A percentile compares a stretch with the other conserved stretches of the same genome.
Conservation (phyloP, 2,888 invertebrate species). For the Hypolimnas misippus region DNA sequence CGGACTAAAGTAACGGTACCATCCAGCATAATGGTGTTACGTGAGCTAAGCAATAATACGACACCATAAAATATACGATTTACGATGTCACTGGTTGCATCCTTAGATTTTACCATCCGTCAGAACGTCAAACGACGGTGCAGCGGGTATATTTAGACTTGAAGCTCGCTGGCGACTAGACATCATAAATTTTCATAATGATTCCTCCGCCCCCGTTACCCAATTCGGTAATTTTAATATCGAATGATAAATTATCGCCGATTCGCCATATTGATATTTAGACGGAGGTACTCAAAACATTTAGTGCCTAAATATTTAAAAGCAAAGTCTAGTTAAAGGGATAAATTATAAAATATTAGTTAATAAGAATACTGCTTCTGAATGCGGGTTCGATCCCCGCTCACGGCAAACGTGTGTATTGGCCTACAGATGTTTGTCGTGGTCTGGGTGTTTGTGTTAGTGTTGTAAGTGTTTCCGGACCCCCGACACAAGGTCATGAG, state of each 20-base stretch:
- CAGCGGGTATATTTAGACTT: conserved; percentile 29
- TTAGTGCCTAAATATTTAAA: background rate
- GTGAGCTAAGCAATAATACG: conserved; percentile 29
- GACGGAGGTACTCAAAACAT: background rate
- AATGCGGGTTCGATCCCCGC: too few species aligned
- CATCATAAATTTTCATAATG: conserved; percentile 44
- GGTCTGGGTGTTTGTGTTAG: too few species aligned
- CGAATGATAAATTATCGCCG: conserved; percentile 21
- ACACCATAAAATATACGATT: conserved; percentile 37
- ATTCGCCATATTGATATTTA: conserved; percentile 15
- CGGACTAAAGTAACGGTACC: conserved; percentile 13
- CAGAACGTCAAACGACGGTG: conserved; percentile 20
- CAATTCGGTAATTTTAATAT: conserved; percentile 36
- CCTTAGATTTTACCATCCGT: conserved; percentile 31
- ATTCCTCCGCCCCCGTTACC: conserved; percentile 39
- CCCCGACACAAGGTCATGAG: too few species aligned
- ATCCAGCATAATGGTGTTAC: conserved; percentile 14
- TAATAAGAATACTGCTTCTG: too few species aligned
- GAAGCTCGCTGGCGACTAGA: conserved; percentile 40
- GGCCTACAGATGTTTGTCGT: too few species aligned
- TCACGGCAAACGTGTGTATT: too few species aligned
- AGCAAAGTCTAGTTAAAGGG: too few species aligned
- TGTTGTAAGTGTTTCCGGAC: too few species aligned
- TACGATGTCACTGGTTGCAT: conserved; percentile 35
- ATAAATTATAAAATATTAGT: too few species aligned